Percentiles rank a stretch among this genome's conserved stretches.
phyloP scores from a whole-genome alignment of 1,140 invertebrate genomes.

The Sitodiplosis mosellana region DNA sequence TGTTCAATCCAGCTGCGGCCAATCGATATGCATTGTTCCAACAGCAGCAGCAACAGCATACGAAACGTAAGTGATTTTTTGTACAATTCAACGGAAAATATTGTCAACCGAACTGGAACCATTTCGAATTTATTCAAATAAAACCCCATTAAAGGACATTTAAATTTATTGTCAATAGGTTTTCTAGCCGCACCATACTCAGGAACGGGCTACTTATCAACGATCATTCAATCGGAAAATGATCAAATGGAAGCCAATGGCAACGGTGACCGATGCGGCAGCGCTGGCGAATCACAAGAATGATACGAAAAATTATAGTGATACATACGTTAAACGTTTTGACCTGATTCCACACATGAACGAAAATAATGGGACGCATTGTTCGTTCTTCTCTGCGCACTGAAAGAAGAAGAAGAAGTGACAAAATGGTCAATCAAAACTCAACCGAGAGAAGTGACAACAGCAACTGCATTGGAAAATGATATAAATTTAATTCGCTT shows the following conservation, averaged over 20 bases:
- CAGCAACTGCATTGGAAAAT: no score
- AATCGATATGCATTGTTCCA: constrained; percentile 19
- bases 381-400: no score
- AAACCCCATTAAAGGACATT: no score
- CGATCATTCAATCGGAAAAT: constrained; percentile 45
- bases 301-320: constrained; percentile 7
- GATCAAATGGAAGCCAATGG: constrained; percentile 21
- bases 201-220: constrained; percentile 60
- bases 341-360: no score
- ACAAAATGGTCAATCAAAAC: no score
- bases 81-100: no score
- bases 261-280: constrained; percentile 12
- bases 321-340: no score
- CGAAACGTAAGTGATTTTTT: not conserved
- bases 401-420: no score
- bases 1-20: constrained; percentile 26
- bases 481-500: no score
- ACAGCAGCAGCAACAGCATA: not conserved
- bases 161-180: constrained; percentile 28
- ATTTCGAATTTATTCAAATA: no score
- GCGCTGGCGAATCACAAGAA: constrained; percentile 14
- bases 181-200: constrained; percentile 62
- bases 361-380: no score
- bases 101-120: constrained; percentile 24
- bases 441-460: no score